phyloP scores from a whole-genome alignment of 2,113 vertebrate genomes.

The Saiga tatarica region DNA sequence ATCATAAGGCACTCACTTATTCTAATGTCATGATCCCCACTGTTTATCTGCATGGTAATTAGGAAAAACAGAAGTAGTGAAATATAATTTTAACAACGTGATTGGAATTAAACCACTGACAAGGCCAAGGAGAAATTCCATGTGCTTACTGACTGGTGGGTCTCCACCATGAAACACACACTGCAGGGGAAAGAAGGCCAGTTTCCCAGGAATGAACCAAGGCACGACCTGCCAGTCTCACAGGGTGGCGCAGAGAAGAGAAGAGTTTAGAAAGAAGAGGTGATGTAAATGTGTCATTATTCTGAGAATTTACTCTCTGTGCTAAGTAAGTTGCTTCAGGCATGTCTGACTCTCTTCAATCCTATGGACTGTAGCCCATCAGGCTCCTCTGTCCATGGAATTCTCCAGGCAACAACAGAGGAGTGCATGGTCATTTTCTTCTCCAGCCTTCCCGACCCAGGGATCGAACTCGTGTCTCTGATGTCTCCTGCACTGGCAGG shows the following conservation, averaged over 20 bases:
- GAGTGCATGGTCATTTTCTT: not conserved
- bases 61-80: constrained; percentile 80
- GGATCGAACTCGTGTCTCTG: not conserved
- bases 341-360: not conserved
- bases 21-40: constrained; percentile 83
- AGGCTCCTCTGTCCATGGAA: not conserved
- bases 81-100: constrained; percentile 71
- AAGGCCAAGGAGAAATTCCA: not conserved
- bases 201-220: not conserved
- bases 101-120: constrained; percentile 65
- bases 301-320: not conserved
- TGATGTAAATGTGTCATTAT: not conserved
- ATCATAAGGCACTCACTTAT: constrained; percentile 80
- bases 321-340: not conserved
- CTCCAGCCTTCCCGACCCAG: not conserved
- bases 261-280: not conserved
- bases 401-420: not conserved
- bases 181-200: not conserved
- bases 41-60: constrained; percentile 86
- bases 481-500: not conserved
- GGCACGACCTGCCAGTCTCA: not conserved
- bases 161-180: not conserved
- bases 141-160: not conserved
- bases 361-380: not conserved
- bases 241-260: fast-evolving